A percentile compares a stretch with the other conserved stretches of the same genome.
Evolutionary conservation across 2,888 invertebrate species (phyloP).

Genomic region (Punctoribates punctum): DNA sequence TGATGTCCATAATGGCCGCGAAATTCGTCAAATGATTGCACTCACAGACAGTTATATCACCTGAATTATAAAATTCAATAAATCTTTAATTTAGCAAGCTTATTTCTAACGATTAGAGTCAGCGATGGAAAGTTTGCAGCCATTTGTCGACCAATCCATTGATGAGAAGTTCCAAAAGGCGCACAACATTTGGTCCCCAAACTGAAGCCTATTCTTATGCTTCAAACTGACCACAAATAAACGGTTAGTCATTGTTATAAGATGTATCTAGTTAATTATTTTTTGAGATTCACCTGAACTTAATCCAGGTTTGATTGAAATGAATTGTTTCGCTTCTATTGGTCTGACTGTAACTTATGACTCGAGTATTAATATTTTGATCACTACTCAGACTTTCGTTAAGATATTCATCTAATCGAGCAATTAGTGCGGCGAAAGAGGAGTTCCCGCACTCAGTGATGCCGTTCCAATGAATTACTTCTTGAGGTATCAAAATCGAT

Average conservation of each 20-base stretch:
- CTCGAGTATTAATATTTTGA: background rate
- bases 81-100: slow-evolving; percentile 42
- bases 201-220: background rate
- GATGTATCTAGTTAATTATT: too few relatives aligned
- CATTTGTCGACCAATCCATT: slow-evolving; percentile 44
- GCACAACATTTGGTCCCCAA: slow-evolving; percentile 35
- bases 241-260: background rate
- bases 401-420: background rate
- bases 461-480: background rate
- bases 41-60: slow-evolving; percentile 46
- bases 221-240: background rate
- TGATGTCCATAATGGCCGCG: slow-evolving; percentile 49
- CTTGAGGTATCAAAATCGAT: background rate
- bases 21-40: slow-evolving; percentile 49
- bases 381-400: background rate
- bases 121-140: slow-evolving; percentile 46
- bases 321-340: background rate
- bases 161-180: slow-evolving; percentile 32
- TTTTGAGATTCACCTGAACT: background rate
- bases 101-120: slow-evolving; percentile 45
- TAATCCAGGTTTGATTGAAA: background rate
- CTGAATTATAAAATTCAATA: background rate
- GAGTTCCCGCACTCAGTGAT: background rate
- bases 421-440: background rate
- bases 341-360: background rate